A percentile compares a stretch with the other conserved stretches of the same genome.
phyloP scores from a whole-genome alignment of 2,113 vertebrate genomes.

The Clarias gariepinus region DNA sequence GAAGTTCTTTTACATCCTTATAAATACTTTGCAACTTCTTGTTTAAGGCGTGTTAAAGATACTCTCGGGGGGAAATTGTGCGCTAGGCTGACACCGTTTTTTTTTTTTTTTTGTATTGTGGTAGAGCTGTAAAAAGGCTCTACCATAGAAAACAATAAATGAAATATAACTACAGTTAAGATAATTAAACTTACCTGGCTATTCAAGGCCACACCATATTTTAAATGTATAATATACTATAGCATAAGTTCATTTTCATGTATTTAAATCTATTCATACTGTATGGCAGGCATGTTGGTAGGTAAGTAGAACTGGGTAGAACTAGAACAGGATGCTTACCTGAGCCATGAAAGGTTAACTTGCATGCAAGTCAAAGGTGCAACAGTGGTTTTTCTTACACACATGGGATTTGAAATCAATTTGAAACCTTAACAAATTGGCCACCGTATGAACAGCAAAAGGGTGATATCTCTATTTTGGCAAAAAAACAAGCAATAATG shows the following conservation, averaged over 20 bases:
- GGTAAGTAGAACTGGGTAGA: neutral
- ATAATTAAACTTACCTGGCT: neutral
- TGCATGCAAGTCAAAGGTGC: neutral
- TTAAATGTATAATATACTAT: too few species aligned
- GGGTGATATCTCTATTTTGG: too few species aligned
- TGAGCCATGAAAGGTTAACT: neutral
- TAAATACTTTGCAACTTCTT: constrained; percentile 8
- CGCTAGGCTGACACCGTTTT: neutral
- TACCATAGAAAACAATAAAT: neutral
- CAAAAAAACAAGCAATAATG: too few species aligned
- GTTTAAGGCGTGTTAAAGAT: constrained; percentile 23
- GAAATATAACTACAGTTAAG: neutral
- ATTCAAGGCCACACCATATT: too few species aligned
- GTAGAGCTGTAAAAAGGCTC: neutral
- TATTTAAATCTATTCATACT: neutral
- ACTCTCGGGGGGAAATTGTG: neutral
- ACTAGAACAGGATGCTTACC: neutral
- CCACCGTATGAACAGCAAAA: neutral
- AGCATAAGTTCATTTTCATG: neutral
- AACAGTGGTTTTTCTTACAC: neutral
- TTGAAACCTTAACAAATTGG: neutral
- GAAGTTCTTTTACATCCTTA: constrained; percentile 26
- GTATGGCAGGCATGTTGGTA: neutral
- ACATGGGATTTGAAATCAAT: neutral
- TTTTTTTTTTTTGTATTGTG: neutral